These are phyloP conservation scores for Tillus elongatus DNA, from an alignment of 2,888 invertebrate genomes.

Conservation along the genomic window DNA sequence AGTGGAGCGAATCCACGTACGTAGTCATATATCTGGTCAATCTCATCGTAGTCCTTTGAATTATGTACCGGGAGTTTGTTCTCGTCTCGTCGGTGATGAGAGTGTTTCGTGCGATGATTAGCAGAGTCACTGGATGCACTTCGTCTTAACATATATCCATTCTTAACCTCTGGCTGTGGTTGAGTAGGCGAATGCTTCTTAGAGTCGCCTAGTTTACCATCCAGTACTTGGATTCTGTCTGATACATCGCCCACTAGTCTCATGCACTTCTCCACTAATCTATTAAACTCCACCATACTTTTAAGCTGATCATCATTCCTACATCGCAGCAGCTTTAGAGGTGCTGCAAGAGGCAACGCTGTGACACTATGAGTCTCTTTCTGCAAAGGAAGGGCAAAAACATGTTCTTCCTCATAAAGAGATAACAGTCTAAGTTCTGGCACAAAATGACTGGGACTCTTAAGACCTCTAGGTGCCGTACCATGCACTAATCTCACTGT, in stretches of 20 bases:
- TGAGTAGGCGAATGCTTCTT: constrained; percentile 39
- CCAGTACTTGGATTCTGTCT: constrained; percentile 71
- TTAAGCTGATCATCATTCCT: constrained; percentile 74
- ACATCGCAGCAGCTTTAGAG: constrained; percentile 73
- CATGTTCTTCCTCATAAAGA: constrained; percentile 77
- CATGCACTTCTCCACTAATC: constrained; percentile 69
- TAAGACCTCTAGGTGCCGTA: constrained; percentile 73
- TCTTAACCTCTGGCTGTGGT: constrained; percentile 47
- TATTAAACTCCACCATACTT: constrained; percentile 56
- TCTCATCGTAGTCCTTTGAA: constrained; percentile 88
- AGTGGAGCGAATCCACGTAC: constrained; percentile 87
- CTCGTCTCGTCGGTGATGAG: constrained; percentile 49
- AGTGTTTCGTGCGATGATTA: constrained; percentile 44
- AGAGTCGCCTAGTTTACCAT: constrained; percentile 66
- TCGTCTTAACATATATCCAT: constrained; percentile 63
- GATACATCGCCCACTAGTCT: constrained; percentile 66
- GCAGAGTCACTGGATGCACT: constrained; percentile 72
- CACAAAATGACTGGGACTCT: constrained; percentile 72
- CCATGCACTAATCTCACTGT: constrained; percentile 89
- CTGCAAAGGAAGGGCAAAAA: constrained; percentile 75
- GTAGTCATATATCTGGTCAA: constrained; percentile 94
- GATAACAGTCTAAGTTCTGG: constrained; percentile 76
- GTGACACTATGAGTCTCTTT: constrained; percentile 70
- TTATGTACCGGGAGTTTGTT: constrained; percentile 48
- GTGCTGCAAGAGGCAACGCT: constrained; percentile 76